Conservation (phyloP, 2,888 invertebrate species). For the Bursaphelenchus okinawaensis region DNA sequence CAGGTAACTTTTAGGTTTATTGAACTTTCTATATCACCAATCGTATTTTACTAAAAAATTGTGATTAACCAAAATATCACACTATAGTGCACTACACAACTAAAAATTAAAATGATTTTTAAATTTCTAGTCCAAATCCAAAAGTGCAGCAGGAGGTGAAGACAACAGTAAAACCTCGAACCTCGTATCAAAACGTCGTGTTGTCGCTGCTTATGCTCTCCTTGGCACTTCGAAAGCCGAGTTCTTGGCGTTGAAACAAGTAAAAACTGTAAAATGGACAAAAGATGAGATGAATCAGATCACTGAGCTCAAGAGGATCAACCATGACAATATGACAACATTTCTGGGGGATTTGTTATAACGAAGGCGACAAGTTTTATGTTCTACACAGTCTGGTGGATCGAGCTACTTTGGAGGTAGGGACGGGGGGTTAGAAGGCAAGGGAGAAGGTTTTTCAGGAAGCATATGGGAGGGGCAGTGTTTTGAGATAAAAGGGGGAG, state of each 20-base stretch:
- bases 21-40: neutral
- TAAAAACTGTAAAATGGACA: slow-evolving; percentile 38
- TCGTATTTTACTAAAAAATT: too few relatives aligned
- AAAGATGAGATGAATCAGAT: slow-evolving; percentile 40
- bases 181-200: slow-evolving; percentile 24
- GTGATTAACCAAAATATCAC: too few relatives aligned
- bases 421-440: too few relatives aligned
- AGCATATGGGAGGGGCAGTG: too few relatives aligned
- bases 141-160: slow-evolving; percentile 5
- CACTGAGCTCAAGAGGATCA: slow-evolving; percentile 44
- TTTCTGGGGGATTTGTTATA: slow-evolving; percentile 47
- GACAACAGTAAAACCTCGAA: slow-evolving; percentile 25
- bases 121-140: slow-evolving; percentile 27
- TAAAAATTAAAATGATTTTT: slow-evolving; percentile 12
- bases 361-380: slow-evolving; percentile 43
- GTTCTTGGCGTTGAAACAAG: slow-evolving; percentile 38
- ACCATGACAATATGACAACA: slow-evolving; percentile 50
- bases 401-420: slow-evolving; percentile 45
- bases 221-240: slow-evolving; percentile 48
- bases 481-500: too few relatives aligned
- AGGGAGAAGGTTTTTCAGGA: too few relatives aligned
- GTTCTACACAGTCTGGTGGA: slow-evolving; percentile 46
- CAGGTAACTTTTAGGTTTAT: slow-evolving; percentile 17
- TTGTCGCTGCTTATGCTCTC: slow-evolving; percentile 39
- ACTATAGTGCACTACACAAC: neutral